Base-by-base conservation (phyloP, 2,797 vertebrate species). In the Pseudocheirus occidentalis region DNA sequence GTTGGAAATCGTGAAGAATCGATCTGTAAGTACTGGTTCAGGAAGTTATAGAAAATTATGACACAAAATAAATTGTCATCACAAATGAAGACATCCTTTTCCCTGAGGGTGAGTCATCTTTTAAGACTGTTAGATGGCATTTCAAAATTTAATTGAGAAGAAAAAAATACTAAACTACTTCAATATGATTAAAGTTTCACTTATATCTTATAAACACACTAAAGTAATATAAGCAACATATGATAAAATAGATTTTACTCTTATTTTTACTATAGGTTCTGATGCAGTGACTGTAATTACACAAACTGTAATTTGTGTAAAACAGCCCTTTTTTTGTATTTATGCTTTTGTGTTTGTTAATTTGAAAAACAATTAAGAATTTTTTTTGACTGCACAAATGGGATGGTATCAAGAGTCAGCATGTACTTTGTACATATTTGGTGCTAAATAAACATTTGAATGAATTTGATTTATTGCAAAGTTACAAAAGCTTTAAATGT, bases 371-470 rank as follows among this genome's bases (percentile, higher is more conserved):
- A 10, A 9, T 4, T 40, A 59, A 40, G 3, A 24, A 54, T 54
- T 73, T 73, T 73, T 73, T 81, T 24, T 50, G 46, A 34, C 96
- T 13, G 95, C 4, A 24, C 50, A 95, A 87, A 29, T 54, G 95
- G 58, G 16, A 55, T 87, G 28, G n/a, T 90, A 55, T 87, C 50
- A 91, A 91, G 52, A 94, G 81, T 55, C 53, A 93, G 50, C 14
- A 40, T 40, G 91, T 93, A 28, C 57, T 96, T 97, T 94, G 50
- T 87, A 11, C 4, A 50, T 29, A 10, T 57, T 16, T 91, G 28
- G 55, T 4, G n/a, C 34, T 92, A 93, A 93, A 90, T 95, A 9
- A 95, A 50, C 27, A 3, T 87, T 46, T 46, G 73, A 87, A 87
- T 87, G 73, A 87, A 87, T 50, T 87, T 87, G 40, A 46, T 27